Conservation (phyloP, 2,113 vertebrate species). For the Anhinga rufa region DNA sequence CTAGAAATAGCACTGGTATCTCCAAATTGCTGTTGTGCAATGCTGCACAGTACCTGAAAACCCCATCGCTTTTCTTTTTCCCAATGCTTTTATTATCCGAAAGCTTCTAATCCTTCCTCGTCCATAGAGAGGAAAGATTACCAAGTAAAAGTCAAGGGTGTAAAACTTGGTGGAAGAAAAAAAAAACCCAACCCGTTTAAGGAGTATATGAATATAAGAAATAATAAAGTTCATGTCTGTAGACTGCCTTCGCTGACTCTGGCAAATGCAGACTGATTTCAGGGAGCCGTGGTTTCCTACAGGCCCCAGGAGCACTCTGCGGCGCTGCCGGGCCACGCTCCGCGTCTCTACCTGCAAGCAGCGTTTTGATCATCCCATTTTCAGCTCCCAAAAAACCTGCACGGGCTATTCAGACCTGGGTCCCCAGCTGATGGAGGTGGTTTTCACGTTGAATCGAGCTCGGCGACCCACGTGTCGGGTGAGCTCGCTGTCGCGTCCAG, state of each 20-base stretch:
- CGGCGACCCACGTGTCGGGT: neutral
- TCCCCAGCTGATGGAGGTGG: neutral
- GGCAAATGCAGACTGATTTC: neutral
- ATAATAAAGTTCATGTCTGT: neutral
- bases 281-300: neutral
- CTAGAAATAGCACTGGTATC: neutral
- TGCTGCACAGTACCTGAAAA: neutral
- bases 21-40: neutral
- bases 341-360: neutral
- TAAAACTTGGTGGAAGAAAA: neutral
- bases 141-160: neutral
- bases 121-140: neutral
- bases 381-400: neutral
- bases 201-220: neutral
- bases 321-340: accelerated
- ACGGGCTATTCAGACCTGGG: neutral
- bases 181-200: neutral
- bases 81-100: neutral
- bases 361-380: neutral
- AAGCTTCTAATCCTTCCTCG: neutral
- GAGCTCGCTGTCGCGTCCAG: accelerated
- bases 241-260: neutral
- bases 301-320: neutral
- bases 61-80: neutral
- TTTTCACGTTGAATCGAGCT: neutral